These are phyloP conservation scores for Catostomus latipinnis DNA, from an alignment of 2,797 vertebrate species.

Conservation along the genomic window DNA sequence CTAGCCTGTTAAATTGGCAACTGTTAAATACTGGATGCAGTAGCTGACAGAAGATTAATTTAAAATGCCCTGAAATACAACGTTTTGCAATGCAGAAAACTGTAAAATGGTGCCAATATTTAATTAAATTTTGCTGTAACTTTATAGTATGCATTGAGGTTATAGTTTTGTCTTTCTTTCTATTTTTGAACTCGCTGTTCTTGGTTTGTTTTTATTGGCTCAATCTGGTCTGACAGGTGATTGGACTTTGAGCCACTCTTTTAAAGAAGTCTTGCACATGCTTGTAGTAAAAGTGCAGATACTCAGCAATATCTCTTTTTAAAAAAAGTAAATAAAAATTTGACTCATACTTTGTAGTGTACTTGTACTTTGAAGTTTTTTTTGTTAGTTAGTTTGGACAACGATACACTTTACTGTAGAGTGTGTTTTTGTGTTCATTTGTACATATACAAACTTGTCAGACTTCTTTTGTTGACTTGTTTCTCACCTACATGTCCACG, in stretches of 20 bases:
- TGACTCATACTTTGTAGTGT: background rate
- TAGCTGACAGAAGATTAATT: background rate
- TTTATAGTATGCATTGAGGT: background rate
- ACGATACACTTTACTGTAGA: no score
- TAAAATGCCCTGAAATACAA: background rate
- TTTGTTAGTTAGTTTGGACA: background rate
- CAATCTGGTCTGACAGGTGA: background rate
- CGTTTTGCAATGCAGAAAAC: background rate
- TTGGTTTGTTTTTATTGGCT: constrained; percentile 35
- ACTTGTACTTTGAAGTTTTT: background rate
- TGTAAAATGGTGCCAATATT: background rate
- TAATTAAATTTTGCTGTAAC: constrained; percentile 1
- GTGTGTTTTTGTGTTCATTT: background rate
- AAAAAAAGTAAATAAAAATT: background rate
- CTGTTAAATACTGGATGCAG: no score
- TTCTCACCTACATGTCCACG: constrained; percentile 21
- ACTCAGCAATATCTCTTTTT: background rate
- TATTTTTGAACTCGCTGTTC: constrained; percentile 19
- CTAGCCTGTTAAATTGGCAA: no score
- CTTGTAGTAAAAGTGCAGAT: constrained; percentile 29
- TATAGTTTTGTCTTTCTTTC: background rate
- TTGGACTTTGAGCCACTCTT: constrained; percentile 42
- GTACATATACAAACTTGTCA: constrained; percentile 37
- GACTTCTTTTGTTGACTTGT: constrained; percentile 40
- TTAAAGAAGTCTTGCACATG: constrained; percentile 20